phyloP scores from a whole-genome alignment of 2,113 vertebrate species.

The Fulica atra region DNA sequence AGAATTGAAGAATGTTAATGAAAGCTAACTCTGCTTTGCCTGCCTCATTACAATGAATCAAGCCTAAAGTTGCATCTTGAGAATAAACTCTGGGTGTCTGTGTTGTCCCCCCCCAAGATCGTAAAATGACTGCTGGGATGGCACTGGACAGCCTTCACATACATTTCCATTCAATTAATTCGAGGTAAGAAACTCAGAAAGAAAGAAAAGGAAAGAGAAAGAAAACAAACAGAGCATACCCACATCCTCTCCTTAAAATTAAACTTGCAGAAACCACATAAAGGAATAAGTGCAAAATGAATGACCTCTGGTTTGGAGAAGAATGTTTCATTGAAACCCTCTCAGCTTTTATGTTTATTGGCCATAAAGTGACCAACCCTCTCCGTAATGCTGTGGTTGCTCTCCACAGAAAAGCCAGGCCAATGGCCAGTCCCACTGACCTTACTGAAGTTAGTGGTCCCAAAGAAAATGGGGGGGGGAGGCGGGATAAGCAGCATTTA shows the following conservation, averaged over 20 bases:
- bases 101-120: neutral
- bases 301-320: conserved; percentile 70
- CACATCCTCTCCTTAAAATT: conserved; percentile 71
- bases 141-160: neutral
- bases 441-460: neutral
- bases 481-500: neutral
- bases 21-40: conserved; percentile 56
- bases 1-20: conserved; percentile 81
- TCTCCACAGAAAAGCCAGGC: neutral
- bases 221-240: conserved; percentile 51
- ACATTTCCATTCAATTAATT: conserved; percentile 46
- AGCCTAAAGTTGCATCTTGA: conserved; percentile 41
- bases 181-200: conserved; percentile 27
- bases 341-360: conserved; percentile 59
- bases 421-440: neutral
- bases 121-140: conserved; percentile 59
- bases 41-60: conserved; percentile 49
- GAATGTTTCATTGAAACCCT: conserved; percentile 61
- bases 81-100: conserved; percentile 34
- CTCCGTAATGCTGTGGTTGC: neutral
- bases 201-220: conserved; percentile 31
- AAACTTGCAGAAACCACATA: conserved; percentile 70
- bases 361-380: conserved; percentile 47
- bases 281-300: conserved; percentile 63
- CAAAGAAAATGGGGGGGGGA: neutral